Base-by-base conservation (phyloP, 2,797 vertebrate genomes). In the Coranthus polyacanthus region DNA sequence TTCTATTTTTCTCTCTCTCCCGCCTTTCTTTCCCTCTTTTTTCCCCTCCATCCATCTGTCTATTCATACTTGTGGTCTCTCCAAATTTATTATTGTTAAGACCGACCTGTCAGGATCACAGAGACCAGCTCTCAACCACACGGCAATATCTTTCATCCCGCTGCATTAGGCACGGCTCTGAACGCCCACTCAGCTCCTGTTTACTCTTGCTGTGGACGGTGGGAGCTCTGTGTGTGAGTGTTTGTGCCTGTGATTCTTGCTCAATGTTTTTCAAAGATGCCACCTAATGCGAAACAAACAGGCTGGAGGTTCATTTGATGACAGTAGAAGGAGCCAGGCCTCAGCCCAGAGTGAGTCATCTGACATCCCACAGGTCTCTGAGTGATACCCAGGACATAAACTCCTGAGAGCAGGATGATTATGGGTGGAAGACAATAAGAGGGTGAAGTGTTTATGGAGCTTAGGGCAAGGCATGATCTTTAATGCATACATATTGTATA, bases 1-100 rank as follows among this genome's bases (percentile, higher is more conserved):
- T 75, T 80, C 68, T 79, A 13, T 66, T 72, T 74, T 56, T 26
- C 68, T 53, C 53, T 53, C 57, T 54, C 24, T 21, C 7, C 15
- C 11, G 37, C 39, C 66, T 78, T 71, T 71, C 49, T 76, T 54
- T 57, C 47, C 39, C 42, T 66, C 52, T 18, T 55, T 54, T 22
- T 37, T 42, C 38, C 6, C 41, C 15, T 68, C 34, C 39, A 38
- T 78, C 70, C 54, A 61, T 81, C 78, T 81, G 47, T 83, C 73
- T 72, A 36, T 81, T 83, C 88, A 81, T 89, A 84, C 82, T 89
- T 90, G 87, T 61, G 88, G 89, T 82, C 54, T 74, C 34, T 36
- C 11, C 38, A 46, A 37, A 84, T 90, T 89, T 90, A 86, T 92
- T 92, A 76, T 92, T 89, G 87, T 87, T 83, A 74, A 87, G 81